phyloP scores from a whole-genome alignment of 2,888 invertebrate genomes.

The Metacarcinus magister region DNA sequence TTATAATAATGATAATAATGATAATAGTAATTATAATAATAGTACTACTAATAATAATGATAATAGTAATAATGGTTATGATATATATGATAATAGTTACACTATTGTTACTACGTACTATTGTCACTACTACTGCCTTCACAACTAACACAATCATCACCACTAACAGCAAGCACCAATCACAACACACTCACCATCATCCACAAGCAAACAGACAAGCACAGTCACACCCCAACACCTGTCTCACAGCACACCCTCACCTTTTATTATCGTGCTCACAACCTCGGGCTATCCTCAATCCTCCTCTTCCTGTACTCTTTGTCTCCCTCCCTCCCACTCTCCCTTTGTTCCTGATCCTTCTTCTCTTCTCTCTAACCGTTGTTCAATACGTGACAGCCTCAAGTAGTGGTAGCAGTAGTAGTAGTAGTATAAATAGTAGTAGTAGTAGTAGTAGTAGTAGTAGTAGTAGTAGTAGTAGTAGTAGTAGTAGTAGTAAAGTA shows the following conservation, averaged over 20 bases:
- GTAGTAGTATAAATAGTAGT: neutral
- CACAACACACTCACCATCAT: too few relatives aligned
- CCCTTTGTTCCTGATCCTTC: neutral
- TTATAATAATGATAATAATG: neutral
- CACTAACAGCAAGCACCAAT: too few relatives aligned
- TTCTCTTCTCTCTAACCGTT: neutral
- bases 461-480: conserved; percentile 44
- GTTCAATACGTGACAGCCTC: neutral
- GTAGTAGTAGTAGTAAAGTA: neutral
- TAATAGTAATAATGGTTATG: neutral
- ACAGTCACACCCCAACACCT: neutral
- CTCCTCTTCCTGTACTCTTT: neutral
- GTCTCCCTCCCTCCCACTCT: neutral
- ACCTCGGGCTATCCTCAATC: neutral
- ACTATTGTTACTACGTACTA: too few relatives aligned
- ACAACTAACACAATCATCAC: too few relatives aligned
- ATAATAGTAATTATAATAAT: neutral
- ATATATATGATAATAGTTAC: too few relatives aligned
- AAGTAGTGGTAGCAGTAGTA: neutral
- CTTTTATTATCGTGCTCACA: neutral
- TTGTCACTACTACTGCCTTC: too few relatives aligned
- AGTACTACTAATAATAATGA: neutral
- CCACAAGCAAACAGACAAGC: neutral
- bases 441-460: neutral
- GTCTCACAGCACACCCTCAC: neutral